Conservation (phyloP, 2,113 vertebrate genomes). For the Lamprotornis superbus region DNA sequence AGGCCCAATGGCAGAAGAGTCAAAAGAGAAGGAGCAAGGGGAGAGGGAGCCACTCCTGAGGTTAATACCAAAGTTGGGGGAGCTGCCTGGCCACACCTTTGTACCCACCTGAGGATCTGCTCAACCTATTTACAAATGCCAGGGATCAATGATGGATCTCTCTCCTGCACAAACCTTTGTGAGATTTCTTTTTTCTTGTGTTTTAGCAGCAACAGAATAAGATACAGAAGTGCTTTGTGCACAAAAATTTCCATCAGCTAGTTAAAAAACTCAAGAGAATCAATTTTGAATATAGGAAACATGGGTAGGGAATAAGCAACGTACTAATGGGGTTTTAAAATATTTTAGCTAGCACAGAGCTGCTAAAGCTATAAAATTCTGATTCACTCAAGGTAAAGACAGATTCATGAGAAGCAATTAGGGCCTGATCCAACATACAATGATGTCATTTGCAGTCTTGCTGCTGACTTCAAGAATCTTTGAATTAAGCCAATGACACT, state of each 20-base stretch:
- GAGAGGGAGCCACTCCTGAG: background rate
- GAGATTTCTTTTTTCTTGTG: background rate
- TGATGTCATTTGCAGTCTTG: constrained; percentile 12
- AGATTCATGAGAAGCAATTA: constrained; percentile 36
- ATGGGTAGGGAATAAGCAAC: background rate
- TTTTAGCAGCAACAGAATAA: background rate
- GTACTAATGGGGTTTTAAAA: constrained; percentile 37
- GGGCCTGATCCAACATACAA: background rate
- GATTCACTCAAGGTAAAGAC: constrained; percentile 29
- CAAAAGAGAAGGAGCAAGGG: background rate
- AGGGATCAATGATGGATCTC: background rate
- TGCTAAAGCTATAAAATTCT: constrained; percentile 48
- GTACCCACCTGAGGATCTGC: background rate
- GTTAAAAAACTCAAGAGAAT: background rate
- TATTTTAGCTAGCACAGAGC: constrained; percentile 18
- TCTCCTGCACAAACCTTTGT: background rate
- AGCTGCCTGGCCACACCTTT: background rate
- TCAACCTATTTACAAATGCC: background rate
- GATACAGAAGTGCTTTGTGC: background rate
- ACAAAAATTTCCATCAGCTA: background rate
- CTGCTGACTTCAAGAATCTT: background rate
- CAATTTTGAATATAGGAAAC: background rate
- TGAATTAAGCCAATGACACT: background rate
- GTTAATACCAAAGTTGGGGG: rapidly evolving
- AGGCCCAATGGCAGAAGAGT: background rate